These are phyloP conservation scores for Pseudomugil tenellus DNA, from an alignment of 2,797 vertebrate genomes.

Conservation along the genomic window DNA sequence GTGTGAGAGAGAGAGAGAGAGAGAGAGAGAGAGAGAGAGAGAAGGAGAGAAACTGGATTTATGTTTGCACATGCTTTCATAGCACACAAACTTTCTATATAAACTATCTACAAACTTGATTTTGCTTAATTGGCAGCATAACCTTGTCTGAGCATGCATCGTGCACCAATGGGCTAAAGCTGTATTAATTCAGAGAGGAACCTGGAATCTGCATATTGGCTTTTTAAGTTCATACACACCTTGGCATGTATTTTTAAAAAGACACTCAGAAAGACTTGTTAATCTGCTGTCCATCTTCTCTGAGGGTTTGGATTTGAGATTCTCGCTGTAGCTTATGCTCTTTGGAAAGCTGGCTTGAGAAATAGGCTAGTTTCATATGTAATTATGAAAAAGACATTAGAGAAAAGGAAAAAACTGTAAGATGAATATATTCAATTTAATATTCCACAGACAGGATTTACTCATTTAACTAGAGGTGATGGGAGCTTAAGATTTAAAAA, in stretches of 20 bases:
- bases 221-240: conserved; percentile 41
- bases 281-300: conserved; percentile 26
- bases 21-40: too few species aligned
- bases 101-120: conserved; percentile 38
- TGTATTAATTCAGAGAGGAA: conserved; percentile 46
- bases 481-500: conserved; percentile 47
- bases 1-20: not conserved
- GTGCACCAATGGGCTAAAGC: conserved; percentile 23
- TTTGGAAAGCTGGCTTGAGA: conserved; percentile 20
- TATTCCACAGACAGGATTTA: conserved; percentile 44
- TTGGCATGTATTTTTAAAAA: conserved; percentile 23
- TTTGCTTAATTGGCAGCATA: conserved; percentile 30
- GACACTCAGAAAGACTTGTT: conserved; percentile 18
- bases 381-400: conserved; percentile 8
- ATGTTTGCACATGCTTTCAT: not conserved
- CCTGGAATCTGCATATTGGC: conserved; percentile 25
- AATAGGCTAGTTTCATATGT: conserved; percentile 8
- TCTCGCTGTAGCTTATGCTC: conserved; percentile 9
- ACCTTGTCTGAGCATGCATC: conserved; percentile 20
- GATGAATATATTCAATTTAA: conserved; percentile 37
- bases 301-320: conserved; percentile 18
- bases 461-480: conserved; percentile 28
- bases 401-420: conserved; percentile 10
- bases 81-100: conserved; percentile 25
- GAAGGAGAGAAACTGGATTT: not conserved